phyloP scores from a whole-genome alignment of 2,888 invertebrate species.

The Lycocerus yunnanus region DNA sequence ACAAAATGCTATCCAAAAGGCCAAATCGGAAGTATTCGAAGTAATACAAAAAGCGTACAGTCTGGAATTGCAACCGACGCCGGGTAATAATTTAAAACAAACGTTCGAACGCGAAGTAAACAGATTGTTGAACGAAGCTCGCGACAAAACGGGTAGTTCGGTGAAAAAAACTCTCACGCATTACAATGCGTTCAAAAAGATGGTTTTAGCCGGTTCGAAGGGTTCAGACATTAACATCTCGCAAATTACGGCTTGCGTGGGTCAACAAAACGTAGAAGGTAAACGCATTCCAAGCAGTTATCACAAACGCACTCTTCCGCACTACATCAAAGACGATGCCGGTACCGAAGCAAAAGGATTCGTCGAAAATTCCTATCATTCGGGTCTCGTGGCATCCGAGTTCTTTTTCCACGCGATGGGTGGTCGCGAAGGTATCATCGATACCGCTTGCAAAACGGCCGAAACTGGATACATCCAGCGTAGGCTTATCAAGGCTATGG shows the following conservation, averaged over 20 bases:
- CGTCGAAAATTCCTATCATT: slow-evolving; percentile 99
- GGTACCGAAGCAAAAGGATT: slow-evolving; percentile 99
- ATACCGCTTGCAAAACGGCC: too few species aligned
- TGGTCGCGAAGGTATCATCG: too few species aligned
- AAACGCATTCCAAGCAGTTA: slow-evolving; percentile 99
- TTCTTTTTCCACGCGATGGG: slow-evolving; percentile 99
- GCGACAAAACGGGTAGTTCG: slow-evolving; percentile 99
- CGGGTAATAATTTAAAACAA: slow-evolving; percentile 95
- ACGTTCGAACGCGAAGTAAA: slow-evolving; percentile 99
- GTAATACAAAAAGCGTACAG: slow-evolving; percentile 99
- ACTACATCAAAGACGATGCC: slow-evolving; percentile 99
- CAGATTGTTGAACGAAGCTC: slow-evolving; percentile 98
- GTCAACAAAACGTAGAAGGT: slow-evolving; percentile 99
- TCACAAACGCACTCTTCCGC: slow-evolving; percentile 95
- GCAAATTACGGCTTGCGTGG: slow-evolving; percentile 99
- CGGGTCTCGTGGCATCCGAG: slow-evolving; percentile 97
- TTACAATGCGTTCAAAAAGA: slow-evolving; percentile 98
- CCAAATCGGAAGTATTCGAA: slow-evolving; percentile 99
- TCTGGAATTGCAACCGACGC: slow-evolving; percentile 96
- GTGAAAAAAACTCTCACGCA: slow-evolving; percentile 99
- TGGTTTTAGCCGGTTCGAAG: slow-evolving; percentile 99
- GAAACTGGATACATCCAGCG: slow-evolving; percentile 99
- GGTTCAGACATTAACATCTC: slow-evolving; percentile 99
- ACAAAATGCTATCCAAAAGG: slow-evolving; percentile 96
- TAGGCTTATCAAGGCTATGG: slow-evolving; percentile 99